phyloP scores from a whole-genome alignment of 2,113 vertebrate genomes.

The Lepus timidus region DNA sequence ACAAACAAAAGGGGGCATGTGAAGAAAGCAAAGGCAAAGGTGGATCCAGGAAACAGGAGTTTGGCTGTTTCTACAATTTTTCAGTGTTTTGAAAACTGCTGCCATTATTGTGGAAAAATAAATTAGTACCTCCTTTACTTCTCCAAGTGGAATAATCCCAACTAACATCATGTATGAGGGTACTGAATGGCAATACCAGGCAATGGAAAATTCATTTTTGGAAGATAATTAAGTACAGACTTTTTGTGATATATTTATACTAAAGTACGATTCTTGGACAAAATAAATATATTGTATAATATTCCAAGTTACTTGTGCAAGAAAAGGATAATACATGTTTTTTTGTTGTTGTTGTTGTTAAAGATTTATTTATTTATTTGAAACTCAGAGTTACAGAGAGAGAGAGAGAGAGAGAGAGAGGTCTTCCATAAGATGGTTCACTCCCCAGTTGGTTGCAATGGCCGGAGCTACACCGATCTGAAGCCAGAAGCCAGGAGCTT shows the following conservation, averaged over 20 bases:
- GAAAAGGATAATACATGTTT: conserved; percentile 42
- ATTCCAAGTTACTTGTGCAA: background rate
- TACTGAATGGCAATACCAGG: background rate
- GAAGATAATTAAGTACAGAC: conserved; percentile 13
- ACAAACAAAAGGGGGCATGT: background rate
- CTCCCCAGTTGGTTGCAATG: too few relatives aligned
- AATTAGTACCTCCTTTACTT: background rate
- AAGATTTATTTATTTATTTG: too few relatives aligned
- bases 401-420: too few relatives aligned
- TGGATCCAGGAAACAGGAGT: background rate
- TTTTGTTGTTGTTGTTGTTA: background rate
- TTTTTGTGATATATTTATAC: background rate
- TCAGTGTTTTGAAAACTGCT: conserved; percentile 24
- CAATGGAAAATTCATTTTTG: background rate
- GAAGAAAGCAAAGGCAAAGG: background rate
- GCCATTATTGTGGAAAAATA: background rate
- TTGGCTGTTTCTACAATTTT: background rate
- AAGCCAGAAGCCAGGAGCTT: too few relatives aligned
- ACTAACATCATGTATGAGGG: background rate
- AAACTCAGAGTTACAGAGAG: too few relatives aligned
- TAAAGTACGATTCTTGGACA: conserved; percentile 40
- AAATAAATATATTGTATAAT: conserved; percentile 10
- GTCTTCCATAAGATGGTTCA: too few relatives aligned
- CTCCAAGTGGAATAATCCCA: background rate
- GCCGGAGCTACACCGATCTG: too few relatives aligned